These are phyloP conservation scores for Diarsia mendica DNA, from an alignment of 2,888 invertebrate genomes.

Conservation along the genomic window DNA sequence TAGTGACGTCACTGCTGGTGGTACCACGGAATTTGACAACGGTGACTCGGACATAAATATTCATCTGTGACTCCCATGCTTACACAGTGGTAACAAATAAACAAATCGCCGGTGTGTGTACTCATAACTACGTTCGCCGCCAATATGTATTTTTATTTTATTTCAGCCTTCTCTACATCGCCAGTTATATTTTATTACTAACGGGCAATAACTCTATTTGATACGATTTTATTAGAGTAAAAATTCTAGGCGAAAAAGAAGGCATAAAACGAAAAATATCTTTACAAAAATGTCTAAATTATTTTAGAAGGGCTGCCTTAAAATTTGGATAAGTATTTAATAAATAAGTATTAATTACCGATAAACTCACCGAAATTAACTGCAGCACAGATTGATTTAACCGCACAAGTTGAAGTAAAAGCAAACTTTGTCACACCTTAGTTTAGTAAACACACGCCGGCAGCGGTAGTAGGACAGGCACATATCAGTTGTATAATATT, in stretches of 20 bases:
- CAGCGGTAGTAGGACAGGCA: conserved; percentile 71
- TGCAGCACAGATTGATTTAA: conserved; percentile 61
- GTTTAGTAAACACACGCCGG: conserved; percentile 82
- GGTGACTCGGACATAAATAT: conserved; percentile 21
- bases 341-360: background rate
- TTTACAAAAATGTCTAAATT: background rate
- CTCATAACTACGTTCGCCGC: conserved; percentile 22
- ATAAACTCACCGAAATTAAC: conserved; percentile 58
- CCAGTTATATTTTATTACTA: conserved; percentile 24
- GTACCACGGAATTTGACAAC: conserved; percentile 33
- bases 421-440: conserved; percentile 77
- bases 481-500: conserved; percentile 81
- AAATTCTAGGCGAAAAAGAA: background rate
- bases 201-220: background rate
- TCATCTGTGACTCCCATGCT: conserved; percentile 17
- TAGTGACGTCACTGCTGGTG: conserved; percentile 38
- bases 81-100: conserved; percentile 54
- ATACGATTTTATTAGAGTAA: background rate
- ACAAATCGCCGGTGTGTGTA: conserved; percentile 57
- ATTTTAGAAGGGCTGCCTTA: background rate
- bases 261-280: background rate
- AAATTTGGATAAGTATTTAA: background rate
- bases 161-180: background rate
- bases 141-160: conserved; percentile 37
- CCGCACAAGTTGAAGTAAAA: conserved; percentile 77